These are phyloP conservation scores for Oegoconia quadripuncta DNA, from an alignment of 2,888 invertebrate genomes.

Conservation along the genomic window DNA sequence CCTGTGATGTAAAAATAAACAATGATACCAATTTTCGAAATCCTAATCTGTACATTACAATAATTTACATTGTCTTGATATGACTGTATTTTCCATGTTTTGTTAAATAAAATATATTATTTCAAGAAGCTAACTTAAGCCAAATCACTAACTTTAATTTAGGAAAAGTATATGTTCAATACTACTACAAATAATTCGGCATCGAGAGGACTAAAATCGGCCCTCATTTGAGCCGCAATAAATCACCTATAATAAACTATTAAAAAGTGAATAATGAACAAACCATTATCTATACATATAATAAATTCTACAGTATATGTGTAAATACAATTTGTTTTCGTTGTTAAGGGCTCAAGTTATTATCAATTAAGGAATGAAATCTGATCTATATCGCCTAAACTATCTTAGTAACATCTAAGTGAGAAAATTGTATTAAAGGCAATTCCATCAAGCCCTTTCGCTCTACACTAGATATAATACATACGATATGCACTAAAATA, in stretches of 20 bases:
- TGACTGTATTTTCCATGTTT: constrained; percentile 39
- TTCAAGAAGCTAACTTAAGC: constrained; percentile 31
- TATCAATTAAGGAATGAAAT: constrained; percentile 39
- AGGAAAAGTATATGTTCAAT: constrained; percentile 22
- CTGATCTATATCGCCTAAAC: constrained; percentile 10
- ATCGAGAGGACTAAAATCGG: constrained; percentile 42
- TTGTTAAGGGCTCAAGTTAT: constrained; percentile 39
- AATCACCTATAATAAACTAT: constrained; percentile 13
- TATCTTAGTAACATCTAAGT: constrained; percentile 15
- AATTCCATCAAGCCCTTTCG: constrained; percentile 44
- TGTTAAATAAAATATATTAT: constrained; percentile 35
- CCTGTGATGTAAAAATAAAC: constrained; percentile 47
- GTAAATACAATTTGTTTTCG: constrained; percentile 31
- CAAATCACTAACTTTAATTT: constrained; percentile 38
- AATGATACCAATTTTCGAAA: constrained; percentile 35
- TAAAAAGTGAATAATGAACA: constrained; percentile 14
- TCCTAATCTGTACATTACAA: constrained; percentile 37
- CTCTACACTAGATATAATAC: constrained; percentile 25
- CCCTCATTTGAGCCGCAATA: constrained; percentile 20
- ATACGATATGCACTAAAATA: constrained; percentile 42
- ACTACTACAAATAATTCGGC: constrained; percentile 48
- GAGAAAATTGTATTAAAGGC: constrained; percentile 38
- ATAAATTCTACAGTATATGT: not conserved
- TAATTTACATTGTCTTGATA: constrained; percentile 46
- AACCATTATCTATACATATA: not conserved